Conservation (phyloP, 1,140 invertebrate genomes). For the Leptopilina clavipes region DNA sequence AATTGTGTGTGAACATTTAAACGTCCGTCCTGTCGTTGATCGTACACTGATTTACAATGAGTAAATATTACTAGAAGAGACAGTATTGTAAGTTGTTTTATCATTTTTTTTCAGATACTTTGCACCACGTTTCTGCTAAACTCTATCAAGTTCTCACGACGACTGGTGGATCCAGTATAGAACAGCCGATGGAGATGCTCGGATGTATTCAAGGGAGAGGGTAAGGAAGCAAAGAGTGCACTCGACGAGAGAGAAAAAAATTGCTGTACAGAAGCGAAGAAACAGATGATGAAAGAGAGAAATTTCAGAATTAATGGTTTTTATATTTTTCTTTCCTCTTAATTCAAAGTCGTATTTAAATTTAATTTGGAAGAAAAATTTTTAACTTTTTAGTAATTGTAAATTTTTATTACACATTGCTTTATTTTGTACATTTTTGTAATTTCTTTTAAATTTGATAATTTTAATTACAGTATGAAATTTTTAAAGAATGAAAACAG, state of each 20-base stretch:
- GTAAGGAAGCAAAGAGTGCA: constrained; percentile 35
- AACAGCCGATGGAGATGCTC: constrained; percentile 10
- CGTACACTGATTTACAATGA: constrained; percentile 59
- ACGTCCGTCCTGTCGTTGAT: constrained; percentile 73
- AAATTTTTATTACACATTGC: too few relatives aligned
- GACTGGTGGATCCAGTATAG: constrained; percentile 42
- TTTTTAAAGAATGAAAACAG: too few relatives aligned
- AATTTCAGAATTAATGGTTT: too few relatives aligned
- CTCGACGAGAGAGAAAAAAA: constrained; percentile 2
- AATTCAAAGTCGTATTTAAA: too few relatives aligned
- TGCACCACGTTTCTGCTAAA: constrained; percentile 35
- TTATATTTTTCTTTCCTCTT: too few relatives aligned
- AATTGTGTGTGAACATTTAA: constrained; percentile 70
- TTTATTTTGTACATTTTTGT: too few relatives aligned
- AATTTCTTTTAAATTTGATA: too few relatives aligned
- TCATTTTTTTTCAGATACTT: neutral
- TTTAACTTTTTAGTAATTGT: too few relatives aligned
- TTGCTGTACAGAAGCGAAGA: neutral
- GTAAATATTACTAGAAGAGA: neutral
- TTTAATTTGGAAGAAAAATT: too few relatives aligned
- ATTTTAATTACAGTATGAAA: too few relatives aligned
- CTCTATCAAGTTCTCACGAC: constrained; percentile 45
- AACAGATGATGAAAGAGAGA: neutral
- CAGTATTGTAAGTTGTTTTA: neutral
- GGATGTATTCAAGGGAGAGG: constrained; percentile 39